phyloP scores from a whole-genome alignment of 2,888 invertebrate genomes.

The Drosophila fulvimacula region DNA sequence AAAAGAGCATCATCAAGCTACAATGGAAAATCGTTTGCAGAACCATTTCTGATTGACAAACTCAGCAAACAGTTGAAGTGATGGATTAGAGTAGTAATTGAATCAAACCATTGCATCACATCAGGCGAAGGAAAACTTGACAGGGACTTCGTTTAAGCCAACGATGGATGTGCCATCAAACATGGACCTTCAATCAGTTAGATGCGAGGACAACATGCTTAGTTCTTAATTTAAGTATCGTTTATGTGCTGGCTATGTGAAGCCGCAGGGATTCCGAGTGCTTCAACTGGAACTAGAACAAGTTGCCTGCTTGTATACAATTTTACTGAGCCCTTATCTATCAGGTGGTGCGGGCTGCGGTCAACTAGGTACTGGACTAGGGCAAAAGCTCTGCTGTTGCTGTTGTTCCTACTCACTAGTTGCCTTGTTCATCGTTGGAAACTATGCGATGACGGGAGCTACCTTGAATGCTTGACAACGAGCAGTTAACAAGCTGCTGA shows the following conservation, averaged over 20 bases:
- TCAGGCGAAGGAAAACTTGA: slow-evolving; percentile 19
- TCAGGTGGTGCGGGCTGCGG: slow-evolving; percentile 29
- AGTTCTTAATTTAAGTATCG: slow-evolving; percentile 22
- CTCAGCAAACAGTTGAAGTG: slow-evolving; percentile 24
- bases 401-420: slow-evolving; percentile 26
- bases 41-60: slow-evolving; percentile 16
- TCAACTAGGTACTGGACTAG: slow-evolving; percentile 1
- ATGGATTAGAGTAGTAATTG: slow-evolving; percentile 32
- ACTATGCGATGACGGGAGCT: slow-evolving; percentile 39
- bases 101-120: slow-evolving; percentile 19
- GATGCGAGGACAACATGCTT: slow-evolving; percentile 18
- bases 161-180: background rate
- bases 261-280: slow-evolving; percentile 4
- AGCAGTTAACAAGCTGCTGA: slow-evolving; percentile 59
- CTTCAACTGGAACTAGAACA: slow-evolving; percentile 36
- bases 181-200: slow-evolving; percentile 36
- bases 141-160: slow-evolving; percentile 1
- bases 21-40: background rate
- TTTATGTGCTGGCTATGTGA: slow-evolving; percentile 5
- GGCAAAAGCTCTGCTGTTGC: background rate
- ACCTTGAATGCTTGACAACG: slow-evolving; percentile 46
- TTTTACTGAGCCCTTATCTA: slow-evolving; percentile 33
- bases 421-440: slow-evolving; percentile 35
- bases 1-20: slow-evolving; percentile 5
- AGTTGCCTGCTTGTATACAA: slow-evolving; percentile 26